Conservation (phyloP, 2,113 vertebrate species). For the Fregata magnificens region DNA sequence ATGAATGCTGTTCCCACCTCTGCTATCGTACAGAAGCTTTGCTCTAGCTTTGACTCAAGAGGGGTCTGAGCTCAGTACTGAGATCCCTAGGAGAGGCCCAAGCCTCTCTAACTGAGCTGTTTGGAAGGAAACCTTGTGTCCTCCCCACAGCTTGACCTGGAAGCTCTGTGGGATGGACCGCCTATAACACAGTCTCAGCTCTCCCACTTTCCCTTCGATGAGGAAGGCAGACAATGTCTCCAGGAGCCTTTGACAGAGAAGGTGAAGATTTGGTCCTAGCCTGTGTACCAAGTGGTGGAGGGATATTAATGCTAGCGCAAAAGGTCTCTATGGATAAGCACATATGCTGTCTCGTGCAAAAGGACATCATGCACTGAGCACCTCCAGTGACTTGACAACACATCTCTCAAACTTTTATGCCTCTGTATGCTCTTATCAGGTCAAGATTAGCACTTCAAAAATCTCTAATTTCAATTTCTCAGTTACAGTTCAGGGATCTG, state of each 20-base stretch:
- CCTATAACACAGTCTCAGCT: background rate
- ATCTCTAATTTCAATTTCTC: background rate
- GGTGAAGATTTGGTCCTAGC: background rate
- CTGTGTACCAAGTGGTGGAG: background rate
- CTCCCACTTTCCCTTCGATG: background rate
- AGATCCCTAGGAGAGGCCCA: background rate
- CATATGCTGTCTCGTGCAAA: background rate
- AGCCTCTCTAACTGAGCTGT: background rate
- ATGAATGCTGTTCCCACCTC: background rate
- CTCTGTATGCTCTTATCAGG: background rate
- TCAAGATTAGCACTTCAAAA: background rate
- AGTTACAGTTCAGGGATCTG: background rate
- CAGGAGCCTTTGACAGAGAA: background rate
- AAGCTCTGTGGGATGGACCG: background rate
- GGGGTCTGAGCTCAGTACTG: background rate
- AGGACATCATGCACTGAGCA: background rate
- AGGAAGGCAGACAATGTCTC: background rate
- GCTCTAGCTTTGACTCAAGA: background rate
- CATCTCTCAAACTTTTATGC: background rate
- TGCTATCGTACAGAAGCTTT: fast-evolving
- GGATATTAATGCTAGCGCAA: background rate
- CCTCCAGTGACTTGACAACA: background rate
- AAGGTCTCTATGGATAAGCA: background rate
- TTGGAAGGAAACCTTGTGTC: background rate
- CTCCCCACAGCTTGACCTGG: background rate